These are phyloP conservation scores for Hesperophylax magnus DNA, from an alignment of 1,140 invertebrate genomes.

Conservation along the genomic window DNA sequence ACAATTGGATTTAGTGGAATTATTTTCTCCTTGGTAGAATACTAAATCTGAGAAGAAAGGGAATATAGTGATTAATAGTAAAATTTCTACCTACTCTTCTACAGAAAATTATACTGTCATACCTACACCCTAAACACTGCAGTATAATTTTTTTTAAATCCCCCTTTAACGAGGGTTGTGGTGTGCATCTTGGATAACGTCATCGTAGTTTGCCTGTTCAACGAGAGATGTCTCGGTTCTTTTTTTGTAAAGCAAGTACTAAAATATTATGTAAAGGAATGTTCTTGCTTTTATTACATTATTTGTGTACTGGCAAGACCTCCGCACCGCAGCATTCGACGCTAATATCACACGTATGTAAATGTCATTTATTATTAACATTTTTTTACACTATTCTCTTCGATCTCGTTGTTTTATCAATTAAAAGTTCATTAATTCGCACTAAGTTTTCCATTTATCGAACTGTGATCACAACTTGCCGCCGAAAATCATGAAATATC, in stretches of 20 bases:
- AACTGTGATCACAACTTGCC: background rate
- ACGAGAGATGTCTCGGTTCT: background rate
- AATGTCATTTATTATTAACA: slow-evolving; percentile 59
- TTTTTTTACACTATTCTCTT: slow-evolving; percentile 45
- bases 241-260: slow-evolving; percentile 2
- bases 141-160: no score
- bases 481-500: slow-evolving; percentile 26
- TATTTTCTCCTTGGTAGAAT: no score
- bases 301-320: slow-evolving; percentile 37
- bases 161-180: no score
- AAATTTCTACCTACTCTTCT: no score
- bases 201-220: background rate
- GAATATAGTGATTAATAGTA: no score
- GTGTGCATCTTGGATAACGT: no score
- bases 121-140: no score
- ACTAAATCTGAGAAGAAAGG: no score
- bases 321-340: slow-evolving; percentile 45
- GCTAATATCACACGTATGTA: slow-evolving; percentile 54
- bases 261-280: background rate
- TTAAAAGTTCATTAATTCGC: slow-evolving; percentile 40
- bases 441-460: slow-evolving; percentile 1
- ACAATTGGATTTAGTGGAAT: no score
- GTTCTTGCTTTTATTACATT: background rate
- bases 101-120: no score
- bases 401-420: slow-evolving; percentile 31